phyloP scores from a whole-genome alignment of 2,888 invertebrate species.

The Crocallis elinguaria region DNA sequence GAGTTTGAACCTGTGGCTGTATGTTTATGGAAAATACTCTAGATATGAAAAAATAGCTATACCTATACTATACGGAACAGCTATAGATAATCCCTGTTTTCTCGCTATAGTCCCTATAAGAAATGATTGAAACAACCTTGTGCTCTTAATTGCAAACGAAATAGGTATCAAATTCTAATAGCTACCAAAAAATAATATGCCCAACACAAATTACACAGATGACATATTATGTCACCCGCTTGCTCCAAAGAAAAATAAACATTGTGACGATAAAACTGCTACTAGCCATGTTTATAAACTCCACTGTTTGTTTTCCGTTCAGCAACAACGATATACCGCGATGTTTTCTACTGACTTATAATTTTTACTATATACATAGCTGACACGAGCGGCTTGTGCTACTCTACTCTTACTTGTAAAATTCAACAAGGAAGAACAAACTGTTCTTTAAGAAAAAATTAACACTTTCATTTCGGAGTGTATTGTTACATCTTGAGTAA shows the following conservation, averaged over 20 bases:
- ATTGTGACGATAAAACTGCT: constrained; percentile 15
- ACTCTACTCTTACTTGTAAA: background rate
- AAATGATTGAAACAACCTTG: background rate
- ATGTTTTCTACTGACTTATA: background rate
- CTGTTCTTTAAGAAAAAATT: too few species aligned
- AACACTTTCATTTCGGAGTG: too few species aligned
- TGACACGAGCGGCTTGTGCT: too few species aligned
- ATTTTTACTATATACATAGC: background rate
- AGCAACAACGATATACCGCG: constrained; percentile 6
- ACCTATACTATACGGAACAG: too few species aligned
- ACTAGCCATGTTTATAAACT: constrained; percentile 27
- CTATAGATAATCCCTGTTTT: too few species aligned
- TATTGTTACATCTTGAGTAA: too few species aligned
- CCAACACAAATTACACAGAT: background rate
- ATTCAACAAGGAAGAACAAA: too few species aligned
- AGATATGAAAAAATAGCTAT: too few species aligned
- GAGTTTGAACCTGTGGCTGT: too few species aligned
- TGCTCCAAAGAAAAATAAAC: constrained; percentile 6
- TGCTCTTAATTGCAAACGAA: background rate
- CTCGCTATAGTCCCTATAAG: too few species aligned
- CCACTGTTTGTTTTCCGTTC: constrained; percentile 22
- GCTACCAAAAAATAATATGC: background rate
- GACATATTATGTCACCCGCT: background rate
- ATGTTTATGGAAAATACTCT: too few species aligned
- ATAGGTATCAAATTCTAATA: background rate